Evolutionary conservation across 1,140 invertebrate genomes (phyloP), one percentile per base, ranked within the genome.

Genomic region (Drosophila busckii): DNA sequence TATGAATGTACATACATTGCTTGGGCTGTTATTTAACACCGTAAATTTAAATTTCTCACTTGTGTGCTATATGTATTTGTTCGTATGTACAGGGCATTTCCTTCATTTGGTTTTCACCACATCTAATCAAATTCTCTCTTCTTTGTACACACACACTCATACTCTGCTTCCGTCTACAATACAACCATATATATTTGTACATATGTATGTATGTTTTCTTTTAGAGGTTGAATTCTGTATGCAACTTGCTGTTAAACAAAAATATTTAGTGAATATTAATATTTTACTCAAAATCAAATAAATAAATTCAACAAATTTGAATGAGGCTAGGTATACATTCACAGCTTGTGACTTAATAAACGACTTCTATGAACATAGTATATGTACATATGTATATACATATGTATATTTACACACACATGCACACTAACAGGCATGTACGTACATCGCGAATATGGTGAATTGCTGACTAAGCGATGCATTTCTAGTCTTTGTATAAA

Each of bases 121-220:
- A 22, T 25, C 20, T 46, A 16, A 12, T 28, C 19, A 19, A 38
- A 9, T 50, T 58, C 46, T 58, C 54, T 52, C 12, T 40, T 45
- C 19, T 46, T 41, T 15, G 35, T 7, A 40, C 10, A 34, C 35
- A 50, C 19, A 41, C 53, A 15, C 13, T 45, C 15, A n/a, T 35
- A 31, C 58, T 56, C 58, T 41, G 50, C 58, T 61, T 61, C 58
- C 58, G 52, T 61, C 42, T 15, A n/a, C n/a, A n/a, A n/a, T n/a
- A n/a, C n/a, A n/a, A n/a, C n/a, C n/a, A 28, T 37, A 13, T 38
- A 12, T 42, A 31, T 23, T 9, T 31, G 22, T 17, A 37, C 10
- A 55, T 13, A 32, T 44, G 16, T 34, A 49, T 32, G 9, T 8
- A 32, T 10, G 23, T 17, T 29, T 7, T 10, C 7, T n/a, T n/a